Conservation (phyloP, 2,888 invertebrate species). For the Mechanitis messenoides region DNA sequence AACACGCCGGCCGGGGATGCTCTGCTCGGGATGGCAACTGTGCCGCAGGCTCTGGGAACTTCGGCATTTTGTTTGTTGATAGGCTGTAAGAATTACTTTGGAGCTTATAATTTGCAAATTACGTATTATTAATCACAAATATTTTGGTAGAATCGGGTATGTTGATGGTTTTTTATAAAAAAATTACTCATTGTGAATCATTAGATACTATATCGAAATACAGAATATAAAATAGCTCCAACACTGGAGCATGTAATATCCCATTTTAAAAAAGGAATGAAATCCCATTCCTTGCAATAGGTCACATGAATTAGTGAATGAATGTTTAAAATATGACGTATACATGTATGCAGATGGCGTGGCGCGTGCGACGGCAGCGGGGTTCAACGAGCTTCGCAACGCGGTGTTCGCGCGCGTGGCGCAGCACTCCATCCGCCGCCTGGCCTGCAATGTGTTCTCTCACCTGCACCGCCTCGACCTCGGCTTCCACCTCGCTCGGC, state of each 20-base stretch:
- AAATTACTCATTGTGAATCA: no score
- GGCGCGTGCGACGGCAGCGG: conserved; percentile 92
- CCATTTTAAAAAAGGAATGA: not conserved
- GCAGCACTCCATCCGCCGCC: conserved; percentile 95
- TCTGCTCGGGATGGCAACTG: conserved; percentile 83
- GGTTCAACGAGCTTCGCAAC: conserved; percentile 97
- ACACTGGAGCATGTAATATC: not conserved
- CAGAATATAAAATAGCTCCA: no score
- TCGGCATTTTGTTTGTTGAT: conserved; percentile 87
- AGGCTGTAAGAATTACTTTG: conserved; percentile 83
- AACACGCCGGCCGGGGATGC: conserved; percentile 63
- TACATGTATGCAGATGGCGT: conserved; percentile 85
- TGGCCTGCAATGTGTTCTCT: conserved; percentile 95
- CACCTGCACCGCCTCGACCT: conserved; percentile 97
- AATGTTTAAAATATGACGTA: no score
- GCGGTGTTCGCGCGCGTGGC: conserved; percentile 99
- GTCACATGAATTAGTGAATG: no score
- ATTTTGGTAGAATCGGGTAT: no score
- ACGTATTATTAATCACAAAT: no score
- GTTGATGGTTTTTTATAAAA: no score
- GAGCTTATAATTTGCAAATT: no score
- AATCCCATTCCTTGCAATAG: not conserved
- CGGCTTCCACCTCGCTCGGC: conserved; percentile 93
- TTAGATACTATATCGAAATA: no score
- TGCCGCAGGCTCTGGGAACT: conserved; percentile 88